These are phyloP conservation scores for Myotis vivesi DNA, from an alignment of 2,797 vertebrate species.

Conservation along the genomic window DNA sequence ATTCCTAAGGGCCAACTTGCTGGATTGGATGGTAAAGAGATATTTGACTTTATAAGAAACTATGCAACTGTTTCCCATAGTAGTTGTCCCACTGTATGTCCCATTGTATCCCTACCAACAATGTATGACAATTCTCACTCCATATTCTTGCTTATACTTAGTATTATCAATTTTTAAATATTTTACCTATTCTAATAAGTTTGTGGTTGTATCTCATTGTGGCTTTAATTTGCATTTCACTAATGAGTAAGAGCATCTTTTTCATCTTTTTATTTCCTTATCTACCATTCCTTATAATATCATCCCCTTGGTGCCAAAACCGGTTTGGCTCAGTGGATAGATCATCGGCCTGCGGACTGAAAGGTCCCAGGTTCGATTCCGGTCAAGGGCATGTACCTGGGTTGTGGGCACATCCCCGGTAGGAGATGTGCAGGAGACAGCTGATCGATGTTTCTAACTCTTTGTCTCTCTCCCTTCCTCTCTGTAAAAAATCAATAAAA, in stretches of 20 bases:
- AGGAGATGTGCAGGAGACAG: too few relatives aligned
- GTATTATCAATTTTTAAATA: neutral
- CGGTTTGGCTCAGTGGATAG: too few relatives aligned
- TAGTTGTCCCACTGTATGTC: neutral
- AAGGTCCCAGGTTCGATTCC: too few relatives aligned
- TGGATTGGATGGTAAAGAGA: neutral
- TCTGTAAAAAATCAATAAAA: too few relatives aligned
- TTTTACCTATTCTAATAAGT: neutral
- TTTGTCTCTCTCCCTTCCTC: too few relatives aligned
- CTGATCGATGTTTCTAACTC: too few relatives aligned
- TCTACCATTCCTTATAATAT: neutral
- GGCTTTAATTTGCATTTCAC: conserved; percentile 15
- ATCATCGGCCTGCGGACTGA: too few relatives aligned
- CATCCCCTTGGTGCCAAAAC: neutral
- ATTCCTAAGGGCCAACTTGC: neutral
- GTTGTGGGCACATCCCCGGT: too few relatives aligned
- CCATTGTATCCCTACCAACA: neutral
- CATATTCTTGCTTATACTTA: neutral
- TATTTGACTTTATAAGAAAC: neutral
- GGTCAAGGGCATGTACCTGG: too few relatives aligned
- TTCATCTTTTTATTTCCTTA: neutral
- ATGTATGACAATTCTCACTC: neutral
- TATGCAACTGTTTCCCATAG: neutral
- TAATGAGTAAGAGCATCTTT: neutral
- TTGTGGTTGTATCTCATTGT: neutral